Evolutionary conservation across 2,113 vertebrate genomes (phyloP).

Genomic region (Sinocyclocheilus grahami): DNA sequence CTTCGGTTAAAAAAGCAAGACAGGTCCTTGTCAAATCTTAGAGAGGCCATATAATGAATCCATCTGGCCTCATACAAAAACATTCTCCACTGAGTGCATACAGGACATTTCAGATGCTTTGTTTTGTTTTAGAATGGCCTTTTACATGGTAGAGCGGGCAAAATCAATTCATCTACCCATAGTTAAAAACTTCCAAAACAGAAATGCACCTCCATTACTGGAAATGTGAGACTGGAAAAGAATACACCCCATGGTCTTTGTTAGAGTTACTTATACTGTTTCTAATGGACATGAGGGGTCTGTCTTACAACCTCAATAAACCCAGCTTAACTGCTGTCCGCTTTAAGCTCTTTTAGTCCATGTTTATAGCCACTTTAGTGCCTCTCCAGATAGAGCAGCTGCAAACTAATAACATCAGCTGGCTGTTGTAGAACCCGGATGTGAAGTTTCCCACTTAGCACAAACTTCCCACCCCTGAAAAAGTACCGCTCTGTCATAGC

Average conservation of each 20-base stretch:
- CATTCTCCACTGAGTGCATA: background rate
- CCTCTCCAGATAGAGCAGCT: conserved; percentile 11
- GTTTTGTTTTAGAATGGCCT: conserved; percentile 20
- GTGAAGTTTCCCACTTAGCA: background rate
- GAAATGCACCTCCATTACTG: conserved; percentile 19
- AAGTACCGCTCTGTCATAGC: background rate
- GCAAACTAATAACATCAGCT: conserved; percentile 21
- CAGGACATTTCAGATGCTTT: background rate
- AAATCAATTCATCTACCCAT: conserved; percentile 1
- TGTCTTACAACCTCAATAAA: conserved; percentile 27
- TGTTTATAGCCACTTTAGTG: conserved; percentile 26
- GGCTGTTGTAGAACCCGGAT: background rate
- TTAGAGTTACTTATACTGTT: background rate
- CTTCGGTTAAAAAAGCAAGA: background rate
- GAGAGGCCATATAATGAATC: background rate
- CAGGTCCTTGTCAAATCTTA: background rate
- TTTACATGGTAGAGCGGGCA: background rate
- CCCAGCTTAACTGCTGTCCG: conserved; percentile 27
- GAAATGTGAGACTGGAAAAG: conserved; percentile 16
- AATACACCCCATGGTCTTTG: background rate
- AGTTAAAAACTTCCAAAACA: conserved; percentile 15
- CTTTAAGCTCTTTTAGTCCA: conserved; percentile 7
- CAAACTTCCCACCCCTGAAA: conserved; percentile 8
- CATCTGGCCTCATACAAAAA: background rate
- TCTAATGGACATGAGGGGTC: background rate